Evolutionary conservation across 2,113 vertebrate genomes (phyloP).

Genomic region (Percopsis transmontana): DNA sequence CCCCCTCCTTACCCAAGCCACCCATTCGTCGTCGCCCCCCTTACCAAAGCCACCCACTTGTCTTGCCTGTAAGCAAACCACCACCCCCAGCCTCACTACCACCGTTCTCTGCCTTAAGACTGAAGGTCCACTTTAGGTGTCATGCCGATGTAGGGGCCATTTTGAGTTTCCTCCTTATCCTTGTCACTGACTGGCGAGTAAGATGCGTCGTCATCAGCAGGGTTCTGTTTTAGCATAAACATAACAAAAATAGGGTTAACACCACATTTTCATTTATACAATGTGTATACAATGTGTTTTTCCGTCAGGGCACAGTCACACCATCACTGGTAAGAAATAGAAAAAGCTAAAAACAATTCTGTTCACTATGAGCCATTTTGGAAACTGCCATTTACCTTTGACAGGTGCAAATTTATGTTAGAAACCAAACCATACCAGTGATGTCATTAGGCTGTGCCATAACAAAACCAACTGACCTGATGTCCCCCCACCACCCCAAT

Average conservation of each 20-base stretch:
- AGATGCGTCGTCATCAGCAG: constrained; percentile 61
- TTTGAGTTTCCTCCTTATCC: constrained; percentile 71
- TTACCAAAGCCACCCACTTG: neutral
- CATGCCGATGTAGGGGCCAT: constrained; percentile 71
- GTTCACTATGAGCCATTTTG: no score
- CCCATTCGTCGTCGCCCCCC: no score
- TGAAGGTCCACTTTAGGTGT: constrained; percentile 55
- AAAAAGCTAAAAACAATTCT: no score
- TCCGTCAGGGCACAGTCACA: no score
- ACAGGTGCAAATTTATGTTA: neutral
- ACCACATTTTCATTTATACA: neutral
- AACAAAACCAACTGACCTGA: no score
- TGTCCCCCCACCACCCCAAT: no score
- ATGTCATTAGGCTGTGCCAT: no score
- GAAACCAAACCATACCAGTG: no score
- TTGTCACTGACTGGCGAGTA: constrained; percentile 73
- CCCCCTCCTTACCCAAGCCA: no score
- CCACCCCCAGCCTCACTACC: neutral
- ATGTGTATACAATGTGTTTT: neutral
- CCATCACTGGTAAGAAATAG: no score
- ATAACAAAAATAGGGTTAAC: neutral
- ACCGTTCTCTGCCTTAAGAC: constrained; percentile 41
- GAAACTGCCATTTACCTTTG: no score
- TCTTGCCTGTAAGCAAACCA: neutral
- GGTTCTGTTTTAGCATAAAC: constrained; percentile 36